A percentile compares a stretch with the other conserved stretches of the same genome.
phyloP scores from a whole-genome alignment of 1,140 invertebrate species.

The Atta texana region DNA sequence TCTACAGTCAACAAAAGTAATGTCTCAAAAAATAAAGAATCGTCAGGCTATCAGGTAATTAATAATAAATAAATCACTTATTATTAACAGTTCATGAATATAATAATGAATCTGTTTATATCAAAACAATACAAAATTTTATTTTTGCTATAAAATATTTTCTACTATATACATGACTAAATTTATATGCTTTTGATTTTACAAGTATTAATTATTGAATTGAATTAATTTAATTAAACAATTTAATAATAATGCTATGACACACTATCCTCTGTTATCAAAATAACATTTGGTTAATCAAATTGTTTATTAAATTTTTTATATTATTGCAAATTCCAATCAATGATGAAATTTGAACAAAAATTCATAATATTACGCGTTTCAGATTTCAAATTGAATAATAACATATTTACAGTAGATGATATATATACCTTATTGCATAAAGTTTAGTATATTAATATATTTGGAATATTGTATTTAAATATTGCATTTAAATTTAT shows the following conservation, averaged over 20 bases:
- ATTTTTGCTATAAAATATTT: slow-evolving; percentile 1
- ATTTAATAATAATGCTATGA: slow-evolving; percentile 8
- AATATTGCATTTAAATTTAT: no score
- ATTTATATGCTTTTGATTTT: not conserved
- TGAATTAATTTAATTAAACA: not conserved
- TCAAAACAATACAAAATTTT: not conserved
- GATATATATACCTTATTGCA: slow-evolving; percentile 10
- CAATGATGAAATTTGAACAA: slow-evolving; percentile 20
- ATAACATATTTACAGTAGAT: not conserved
- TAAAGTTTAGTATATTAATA: not conserved
- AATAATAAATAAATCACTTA: slow-evolving; percentile 10
- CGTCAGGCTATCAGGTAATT: not conserved
- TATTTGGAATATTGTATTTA: not conserved
- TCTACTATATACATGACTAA: slow-evolving; percentile 10
- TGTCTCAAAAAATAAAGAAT: not conserved
- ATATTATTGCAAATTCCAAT: not conserved
- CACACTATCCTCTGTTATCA: not conserved
- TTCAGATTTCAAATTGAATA: not conserved
- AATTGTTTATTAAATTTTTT: not conserved
- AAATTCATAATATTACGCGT: not conserved
- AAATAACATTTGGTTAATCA: not conserved
- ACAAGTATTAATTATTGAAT: not conserved
- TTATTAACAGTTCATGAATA: slow-evolving; percentile 6
- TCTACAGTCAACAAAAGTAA: slow-evolving; percentile 1
- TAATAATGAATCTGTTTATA: slow-evolving; percentile 15